Evolutionary conservation across 2,113 vertebrate species (phyloP), one percentile per base, ranked within the genome.

Genomic region (Muscicapa adusta): DNA sequence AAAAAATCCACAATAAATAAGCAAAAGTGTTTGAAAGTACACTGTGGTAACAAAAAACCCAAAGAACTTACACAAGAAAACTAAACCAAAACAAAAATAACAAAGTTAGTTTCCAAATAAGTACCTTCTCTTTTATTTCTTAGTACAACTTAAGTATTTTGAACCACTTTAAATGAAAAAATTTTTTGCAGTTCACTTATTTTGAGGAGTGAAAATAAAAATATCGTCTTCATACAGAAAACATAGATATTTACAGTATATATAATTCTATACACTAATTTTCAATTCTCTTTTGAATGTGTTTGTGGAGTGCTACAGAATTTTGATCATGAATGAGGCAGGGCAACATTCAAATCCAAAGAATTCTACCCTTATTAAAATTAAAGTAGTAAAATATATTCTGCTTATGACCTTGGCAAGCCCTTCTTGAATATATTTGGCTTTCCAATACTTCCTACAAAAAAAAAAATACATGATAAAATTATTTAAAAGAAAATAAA

Each of bases 21-120:
- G 1, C 14, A 34, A 51, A 75, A 42, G 6, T 14, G 6, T 60
- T 50, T 85, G 9, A 85, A 70, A 24, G 3, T 5, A 47, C 8
- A 33, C 9, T 31, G 14, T 14, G 10, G 6, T 9, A 6, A 1
- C 3, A 57, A 4, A 5, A 3, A n/a, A 34, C 25, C 5, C 31
- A 57, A 66, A 43, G 28, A 40, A 68, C 4, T 2, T 14, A 47
- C 8, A 43, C 3, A 23, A 24, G 8, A 38, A 66, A 36, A 18
- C 10, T 34, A 66, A 60, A 19, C 3, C 12, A 34, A 57, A 65
- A 15, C 14, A 53, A 45, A 33, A 57, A 19, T 43, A 36, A 5
- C 4, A 15, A 61, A 51, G 25, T n/a, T 33, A 24, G 5, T 53
- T 89, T 79, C 48, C 40, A 65, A 56, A 18, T 33, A 34, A 79